Evolutionary conservation across 2,888 invertebrate species (phyloP), one percentile per base, ranked within the genome.

Genomic region (Lepetodrilus schrolli): DNA sequence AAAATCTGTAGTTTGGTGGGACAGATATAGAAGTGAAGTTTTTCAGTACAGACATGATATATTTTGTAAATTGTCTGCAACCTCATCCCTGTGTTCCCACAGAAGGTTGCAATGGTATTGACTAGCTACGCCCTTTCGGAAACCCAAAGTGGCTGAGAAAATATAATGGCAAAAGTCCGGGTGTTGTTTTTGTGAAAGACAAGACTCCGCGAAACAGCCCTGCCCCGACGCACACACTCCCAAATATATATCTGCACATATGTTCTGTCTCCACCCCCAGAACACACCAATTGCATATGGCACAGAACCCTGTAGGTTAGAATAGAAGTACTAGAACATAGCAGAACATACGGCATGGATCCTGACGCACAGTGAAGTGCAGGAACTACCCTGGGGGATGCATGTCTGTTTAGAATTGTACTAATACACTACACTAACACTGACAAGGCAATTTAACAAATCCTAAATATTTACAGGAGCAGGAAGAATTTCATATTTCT

Each of bases 161-260:
- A 30, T 17, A 30, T 17, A 43, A 43, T 17, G 43, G 43, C 43
- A 43, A 8, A 10, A 13, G 17, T 8, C 43, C 13, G 26, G 26
- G 17, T 58, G 58, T 58, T 58, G 58, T 34, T 58, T 58, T 30
- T 58, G 58, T 58, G 58, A 26, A 58, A 58, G 26, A 30, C 58
- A 58, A 34, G n/a, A n/a, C 34, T 34, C 30, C 23, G 26, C n/a
- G 30, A 4, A 1, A 26, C 17, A 58, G 58, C 10, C 58, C 58
- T n/a, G n/a, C 21, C 2, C 30, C 17, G 30, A 26, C 30, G 26
- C 17, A 30, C 13, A 17, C n/a, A 58, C 20, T 37, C n/a, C 17
- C 58, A 58, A 10, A 30, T 58, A 34, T 26, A 30, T 58, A 34
- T 58, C 34, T 58, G 34, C 17, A 58, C 58, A 58, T 26, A 30